phyloP scores from a whole-genome alignment of 2,888 invertebrate genomes.

The Chymomyza caudatula region DNA sequence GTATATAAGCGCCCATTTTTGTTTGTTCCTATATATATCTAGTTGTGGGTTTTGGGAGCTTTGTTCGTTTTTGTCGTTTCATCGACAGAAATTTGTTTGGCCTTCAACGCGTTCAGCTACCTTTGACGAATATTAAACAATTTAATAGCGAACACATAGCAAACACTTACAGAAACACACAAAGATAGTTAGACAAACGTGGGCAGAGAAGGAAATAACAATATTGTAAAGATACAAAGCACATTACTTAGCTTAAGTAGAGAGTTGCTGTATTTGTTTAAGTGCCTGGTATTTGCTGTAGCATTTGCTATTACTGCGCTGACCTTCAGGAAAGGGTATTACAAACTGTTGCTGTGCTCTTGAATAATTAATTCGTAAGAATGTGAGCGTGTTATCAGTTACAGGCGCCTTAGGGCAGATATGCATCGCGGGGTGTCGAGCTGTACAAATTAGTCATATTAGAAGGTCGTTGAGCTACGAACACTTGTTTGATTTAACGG shows the following conservation, averaged over 20 bases:
- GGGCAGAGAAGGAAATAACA: conserved; percentile 30
- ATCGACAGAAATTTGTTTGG: conserved; percentile 52
- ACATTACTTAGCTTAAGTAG: conserved; percentile 61
- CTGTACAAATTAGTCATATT: background rate
- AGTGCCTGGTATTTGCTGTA: conserved; percentile 35
- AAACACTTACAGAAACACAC: conserved; percentile 5
- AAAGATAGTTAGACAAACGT: background rate
- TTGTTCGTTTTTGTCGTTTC: conserved; percentile 20
- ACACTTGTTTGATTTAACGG: background rate
- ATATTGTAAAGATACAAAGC: conserved; percentile 65
- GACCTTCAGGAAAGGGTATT: conserved; percentile 32
- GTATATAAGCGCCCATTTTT: background rate
- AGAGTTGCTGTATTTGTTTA: conserved; percentile 40
- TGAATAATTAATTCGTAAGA: background rate
- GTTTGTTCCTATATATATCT: conserved; percentile 7
- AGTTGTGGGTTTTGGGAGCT: conserved; percentile 17
- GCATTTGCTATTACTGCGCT: conserved; percentile 20
- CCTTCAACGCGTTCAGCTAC: conserved; percentile 68
- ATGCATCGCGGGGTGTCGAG: background rate
- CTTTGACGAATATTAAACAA: conserved; percentile 71
- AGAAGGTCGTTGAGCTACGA: background rate
- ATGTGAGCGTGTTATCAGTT: background rate
- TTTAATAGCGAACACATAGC: conserved; percentile 39
- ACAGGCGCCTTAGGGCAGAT: background rate
- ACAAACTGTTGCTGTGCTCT: conserved; percentile 19